Evolutionary conservation across 1,140 invertebrate genomes (phyloP).

Genomic region (Microplitis mediator): DNA sequence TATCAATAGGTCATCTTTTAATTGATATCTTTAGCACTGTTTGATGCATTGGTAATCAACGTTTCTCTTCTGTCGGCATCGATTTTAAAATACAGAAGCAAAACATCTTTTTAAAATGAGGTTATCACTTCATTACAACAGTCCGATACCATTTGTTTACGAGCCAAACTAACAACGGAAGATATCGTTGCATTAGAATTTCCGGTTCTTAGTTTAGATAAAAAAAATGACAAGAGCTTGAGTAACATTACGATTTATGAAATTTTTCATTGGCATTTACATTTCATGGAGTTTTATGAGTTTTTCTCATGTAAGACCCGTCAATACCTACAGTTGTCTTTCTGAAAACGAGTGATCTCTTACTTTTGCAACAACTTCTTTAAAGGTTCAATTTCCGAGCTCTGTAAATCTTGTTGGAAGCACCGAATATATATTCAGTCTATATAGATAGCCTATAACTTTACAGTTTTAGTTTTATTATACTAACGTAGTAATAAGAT

Average conservation of each 20-base stretch:
- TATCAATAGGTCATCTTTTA: background rate
- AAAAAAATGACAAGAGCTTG: slow-evolving; percentile 26
- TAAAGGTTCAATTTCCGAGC: too few relatives aligned
- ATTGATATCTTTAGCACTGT: slow-evolving; percentile 5
- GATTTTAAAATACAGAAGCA: slow-evolving; percentile 11
- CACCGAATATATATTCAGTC: too few relatives aligned
- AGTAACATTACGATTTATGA: slow-evolving; percentile 15
- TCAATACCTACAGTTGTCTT: slow-evolving; percentile 16
- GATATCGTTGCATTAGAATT: slow-evolving; percentile 24
- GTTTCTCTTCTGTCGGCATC: slow-evolving; percentile 5
- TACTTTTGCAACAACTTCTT: slow-evolving; percentile 17
- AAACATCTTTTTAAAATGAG: slow-evolving; percentile 30
- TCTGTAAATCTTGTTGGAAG: too few relatives aligned
- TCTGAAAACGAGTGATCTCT: slow-evolving; percentile 16
- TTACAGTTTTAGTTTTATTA: too few relatives aligned
- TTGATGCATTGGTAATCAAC: slow-evolving; percentile 19
- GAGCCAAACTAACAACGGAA: slow-evolving; percentile 5
- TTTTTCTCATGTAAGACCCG: slow-evolving; percentile 4
- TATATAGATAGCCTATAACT: too few relatives aligned
- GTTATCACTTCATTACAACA: slow-evolving; percentile 21
- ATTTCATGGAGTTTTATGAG: slow-evolving; percentile 14
- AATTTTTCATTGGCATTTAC: slow-evolving; percentile 12
- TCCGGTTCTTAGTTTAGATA: slow-evolving; percentile 26
- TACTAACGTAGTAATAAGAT: too few relatives aligned
- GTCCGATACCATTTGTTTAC: slow-evolving; percentile 26